Conservation (phyloP, 2,797 vertebrate genomes). For the Tauraco hartlaubi region DNA sequence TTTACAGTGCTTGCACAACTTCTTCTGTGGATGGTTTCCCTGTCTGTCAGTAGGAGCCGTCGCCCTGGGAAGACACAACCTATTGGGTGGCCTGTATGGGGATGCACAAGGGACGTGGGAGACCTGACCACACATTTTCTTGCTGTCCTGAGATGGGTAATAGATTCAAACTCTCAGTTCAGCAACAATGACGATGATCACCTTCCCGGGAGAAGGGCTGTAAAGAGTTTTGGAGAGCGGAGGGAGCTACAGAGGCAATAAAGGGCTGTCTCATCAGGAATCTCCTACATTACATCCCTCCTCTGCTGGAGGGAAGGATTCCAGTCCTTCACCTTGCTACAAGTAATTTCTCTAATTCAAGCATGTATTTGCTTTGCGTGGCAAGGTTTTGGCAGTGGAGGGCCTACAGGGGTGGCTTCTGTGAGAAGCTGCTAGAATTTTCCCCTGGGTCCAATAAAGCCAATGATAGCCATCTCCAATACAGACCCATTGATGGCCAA, state of each 20-base stretch:
- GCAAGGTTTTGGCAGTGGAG: too few relatives aligned
- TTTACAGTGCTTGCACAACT: background rate
- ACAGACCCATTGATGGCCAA: too few relatives aligned
- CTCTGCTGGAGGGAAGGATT: background rate
- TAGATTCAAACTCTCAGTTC: background rate
- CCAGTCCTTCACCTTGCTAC: background rate
- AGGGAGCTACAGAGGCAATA: background rate
- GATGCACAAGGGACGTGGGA: background rate
- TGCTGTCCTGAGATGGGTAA: background rate
- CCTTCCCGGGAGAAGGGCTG: background rate
- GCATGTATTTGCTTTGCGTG: too few relatives aligned
- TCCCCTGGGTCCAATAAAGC: too few relatives aligned
- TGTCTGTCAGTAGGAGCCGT: background rate
- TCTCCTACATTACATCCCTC: background rate
- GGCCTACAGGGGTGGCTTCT: too few relatives aligned
- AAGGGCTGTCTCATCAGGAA: background rate
- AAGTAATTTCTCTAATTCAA: background rate
- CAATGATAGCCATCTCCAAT: too few relatives aligned
- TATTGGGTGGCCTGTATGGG: background rate
- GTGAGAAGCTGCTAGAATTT: too few relatives aligned
- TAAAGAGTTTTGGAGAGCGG: background rate
- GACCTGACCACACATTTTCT: accelerated
- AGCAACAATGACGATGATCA: background rate
- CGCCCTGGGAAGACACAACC: background rate
- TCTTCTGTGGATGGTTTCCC: background rate